phyloP scores from a whole-genome alignment of 2,797 vertebrate species.

The Halcyon chelicuti region DNA sequence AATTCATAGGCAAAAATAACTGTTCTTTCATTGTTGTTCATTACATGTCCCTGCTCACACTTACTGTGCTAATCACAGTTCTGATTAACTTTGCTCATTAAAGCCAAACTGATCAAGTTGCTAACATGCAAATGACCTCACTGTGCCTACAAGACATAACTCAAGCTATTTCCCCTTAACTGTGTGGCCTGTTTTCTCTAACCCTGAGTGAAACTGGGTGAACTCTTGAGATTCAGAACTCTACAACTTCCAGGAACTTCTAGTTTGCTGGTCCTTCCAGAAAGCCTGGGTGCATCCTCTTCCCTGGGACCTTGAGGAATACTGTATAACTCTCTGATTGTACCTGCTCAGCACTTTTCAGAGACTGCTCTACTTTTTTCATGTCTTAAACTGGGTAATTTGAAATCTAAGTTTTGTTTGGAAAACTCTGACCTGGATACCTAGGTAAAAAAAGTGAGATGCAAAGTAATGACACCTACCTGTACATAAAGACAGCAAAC shows the following conservation, averaged over 20 bases:
- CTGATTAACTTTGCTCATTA: background rate
- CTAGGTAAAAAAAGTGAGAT: background rate
- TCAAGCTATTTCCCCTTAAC: background rate
- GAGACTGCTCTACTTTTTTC: background rate
- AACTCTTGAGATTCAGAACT: background rate
- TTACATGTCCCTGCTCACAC: fast-evolving
- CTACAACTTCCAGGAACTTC: background rate
- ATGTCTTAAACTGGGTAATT: background rate
- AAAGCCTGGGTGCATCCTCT: background rate
- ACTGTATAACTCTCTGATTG: background rate
- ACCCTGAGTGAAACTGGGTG: background rate
- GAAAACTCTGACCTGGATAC: background rate
- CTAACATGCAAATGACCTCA: background rate
- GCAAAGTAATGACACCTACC: background rate
- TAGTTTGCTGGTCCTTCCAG: background rate
- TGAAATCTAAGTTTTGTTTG: background rate
- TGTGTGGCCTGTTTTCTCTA: background rate
- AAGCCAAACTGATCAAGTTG: background rate
- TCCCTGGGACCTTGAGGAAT: background rate
- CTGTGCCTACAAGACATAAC: background rate
- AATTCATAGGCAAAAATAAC: background rate
- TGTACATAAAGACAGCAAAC: background rate
- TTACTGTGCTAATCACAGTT: background rate
- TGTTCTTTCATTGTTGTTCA: background rate
- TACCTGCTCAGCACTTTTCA: background rate